phyloP scores from a whole-genome alignment of 2,113 vertebrate species.

The Lycocorax pyrrhopterus region DNA sequence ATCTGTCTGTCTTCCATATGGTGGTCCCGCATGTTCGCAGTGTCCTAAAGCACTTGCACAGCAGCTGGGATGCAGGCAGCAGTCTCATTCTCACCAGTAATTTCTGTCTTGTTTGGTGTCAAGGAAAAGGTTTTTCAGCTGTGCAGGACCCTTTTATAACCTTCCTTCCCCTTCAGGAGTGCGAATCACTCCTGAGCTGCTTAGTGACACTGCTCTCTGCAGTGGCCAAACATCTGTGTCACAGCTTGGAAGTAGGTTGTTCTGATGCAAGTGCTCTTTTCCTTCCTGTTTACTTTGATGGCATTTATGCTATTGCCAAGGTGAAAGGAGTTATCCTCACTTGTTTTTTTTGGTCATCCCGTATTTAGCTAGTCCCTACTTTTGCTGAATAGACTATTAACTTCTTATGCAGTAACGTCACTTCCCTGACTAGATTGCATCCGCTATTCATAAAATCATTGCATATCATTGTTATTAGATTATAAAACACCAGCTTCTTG shows the following conservation, averaged over 20 bases:
- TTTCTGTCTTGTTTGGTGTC: background rate
- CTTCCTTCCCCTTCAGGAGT: background rate
- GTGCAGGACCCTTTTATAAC: background rate
- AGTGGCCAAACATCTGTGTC: background rate
- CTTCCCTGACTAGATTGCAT: background rate
- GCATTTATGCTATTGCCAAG: background rate
- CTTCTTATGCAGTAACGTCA: background rate
- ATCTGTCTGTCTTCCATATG: background rate
- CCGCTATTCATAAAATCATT: background rate
- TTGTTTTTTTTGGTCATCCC: background rate
- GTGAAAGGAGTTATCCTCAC: background rate
- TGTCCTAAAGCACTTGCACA: background rate
- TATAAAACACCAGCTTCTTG: background rate
- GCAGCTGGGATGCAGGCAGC: background rate
- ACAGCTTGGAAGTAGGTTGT: background rate
- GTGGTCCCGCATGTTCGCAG: background rate
- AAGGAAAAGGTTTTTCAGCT: background rate
- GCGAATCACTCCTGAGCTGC: background rate
- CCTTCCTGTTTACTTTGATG: background rate
- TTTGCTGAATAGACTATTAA: background rate
- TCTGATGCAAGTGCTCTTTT: background rate
- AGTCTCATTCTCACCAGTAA: background rate
- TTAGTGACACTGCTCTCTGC: background rate
- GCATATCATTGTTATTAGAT: background rate
- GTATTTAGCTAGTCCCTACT: background rate